Percentiles rank a stretch among this genome's conserved stretches.
Evolutionary conservation across 2,113 vertebrate species (phyloP).

Genomic region (Myocastor coypus): DNA sequence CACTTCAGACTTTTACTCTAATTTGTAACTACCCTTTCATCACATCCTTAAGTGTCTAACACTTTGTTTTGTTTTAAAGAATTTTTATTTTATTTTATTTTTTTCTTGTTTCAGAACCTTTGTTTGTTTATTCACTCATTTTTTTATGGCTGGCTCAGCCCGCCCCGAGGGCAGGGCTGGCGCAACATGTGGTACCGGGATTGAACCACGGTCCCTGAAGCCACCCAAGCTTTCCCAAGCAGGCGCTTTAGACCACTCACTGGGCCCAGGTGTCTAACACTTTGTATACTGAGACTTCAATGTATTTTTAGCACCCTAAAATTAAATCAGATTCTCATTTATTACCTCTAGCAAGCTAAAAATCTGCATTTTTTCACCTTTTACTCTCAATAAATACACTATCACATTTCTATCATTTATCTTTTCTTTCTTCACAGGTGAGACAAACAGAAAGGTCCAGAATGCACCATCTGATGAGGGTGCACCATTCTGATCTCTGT

Average conservation of each 20-base stretch:
- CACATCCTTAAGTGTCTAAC: background rate
- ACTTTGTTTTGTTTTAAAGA: no score
- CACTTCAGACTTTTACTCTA: constrained; percentile 7
- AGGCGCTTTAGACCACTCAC: no score
- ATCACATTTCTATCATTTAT: background rate
- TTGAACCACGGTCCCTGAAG: no score
- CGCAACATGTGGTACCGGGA: no score
- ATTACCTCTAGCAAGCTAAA: constrained; percentile 40
- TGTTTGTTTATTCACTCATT: no score
- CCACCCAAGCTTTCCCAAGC: no score
- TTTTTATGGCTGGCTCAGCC: no score
- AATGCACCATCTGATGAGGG: background rate
- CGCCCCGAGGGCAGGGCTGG: no score
- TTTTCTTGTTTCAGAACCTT: no score
- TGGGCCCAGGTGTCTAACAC: no score
- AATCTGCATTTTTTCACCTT: background rate
- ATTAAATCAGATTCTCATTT: constrained; percentile 8
- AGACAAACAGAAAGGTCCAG: background rate
- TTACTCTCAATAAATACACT: background rate
- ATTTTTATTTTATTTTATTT: no score
- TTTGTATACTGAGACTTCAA: background rate
- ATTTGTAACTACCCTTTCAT: constrained; percentile 13
- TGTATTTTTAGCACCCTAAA: background rate
- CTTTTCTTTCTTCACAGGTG: background rate
- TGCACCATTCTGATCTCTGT: background rate